These are phyloP conservation scores for Cryptoblepharus egeriae DNA, from an alignment of 2,797 vertebrate species.

Conservation along the genomic window DNA sequence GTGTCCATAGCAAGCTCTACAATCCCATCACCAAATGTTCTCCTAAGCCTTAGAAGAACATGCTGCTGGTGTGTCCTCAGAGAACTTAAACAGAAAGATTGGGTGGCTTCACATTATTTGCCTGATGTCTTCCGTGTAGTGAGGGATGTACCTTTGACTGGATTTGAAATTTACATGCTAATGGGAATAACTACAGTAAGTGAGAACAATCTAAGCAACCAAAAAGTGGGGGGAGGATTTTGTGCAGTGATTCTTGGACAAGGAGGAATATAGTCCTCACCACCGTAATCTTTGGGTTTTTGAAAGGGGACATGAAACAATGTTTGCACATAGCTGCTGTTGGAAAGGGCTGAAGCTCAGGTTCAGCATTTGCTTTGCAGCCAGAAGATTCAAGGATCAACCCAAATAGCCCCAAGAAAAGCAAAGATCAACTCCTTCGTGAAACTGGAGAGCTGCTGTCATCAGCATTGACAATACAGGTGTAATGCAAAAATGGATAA, in stretches of 20 bases:
- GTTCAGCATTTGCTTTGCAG: no score
- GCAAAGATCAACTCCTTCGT: no score
- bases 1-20: constrained; percentile 22
- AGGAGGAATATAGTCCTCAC: neutral
- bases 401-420: no score
- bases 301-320: neutral
- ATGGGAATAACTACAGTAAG: neutral
- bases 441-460: no score
- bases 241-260: neutral
- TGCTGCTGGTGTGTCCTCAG: neutral
- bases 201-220: constrained; percentile 11
- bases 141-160: constrained; percentile 32
- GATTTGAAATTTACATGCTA: constrained; percentile 14
- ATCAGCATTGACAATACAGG: no score
- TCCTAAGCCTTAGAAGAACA: neutral
- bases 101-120: constrained; percentile 23
- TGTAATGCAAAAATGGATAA: no score
- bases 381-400: no score
- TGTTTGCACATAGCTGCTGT: neutral
- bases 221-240: neutral
- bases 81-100: neutral
- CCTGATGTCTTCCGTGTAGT: neutral
- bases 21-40: constrained; percentile 30
- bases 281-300: neutral
- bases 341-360: no score